Evolutionary conservation across 2,113 vertebrate species (phyloP), one percentile per base, ranked within the genome.

Genomic region (Mungos mungo): DNA sequence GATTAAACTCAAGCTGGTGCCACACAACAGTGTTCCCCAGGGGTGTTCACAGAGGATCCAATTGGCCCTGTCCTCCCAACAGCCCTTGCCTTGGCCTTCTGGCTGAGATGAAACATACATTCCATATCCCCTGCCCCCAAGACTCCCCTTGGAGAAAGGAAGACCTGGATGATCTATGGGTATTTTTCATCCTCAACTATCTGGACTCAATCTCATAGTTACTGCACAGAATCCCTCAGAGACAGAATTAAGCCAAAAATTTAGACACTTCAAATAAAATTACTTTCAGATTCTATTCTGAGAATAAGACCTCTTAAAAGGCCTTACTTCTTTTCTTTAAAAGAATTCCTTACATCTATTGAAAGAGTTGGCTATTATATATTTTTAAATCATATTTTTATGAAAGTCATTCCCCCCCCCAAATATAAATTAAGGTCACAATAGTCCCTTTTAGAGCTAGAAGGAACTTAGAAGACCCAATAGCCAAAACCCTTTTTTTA

Each of bases 201-300:
- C 92, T 93, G 92, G 84, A 69, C 79, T 95, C 90, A 68, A 27
- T 76, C 92, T 97, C 63, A 38, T 50, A 11, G 83, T 97, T 74
- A 87, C 79, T 95, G 68, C 83, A 90, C 33, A 88, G 87, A 96
- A 92, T 84, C 94, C 96, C 86, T 90, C 6, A 84, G 96, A 96
- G 97, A 95, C 69, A 77, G 69, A 90, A 93, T 80, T 83, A 93
- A 96, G 90, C 96, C 95, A 92, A 90, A 87, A 80, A 79, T 88
- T 97, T 96, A 97, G 83, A 96, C 57, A 76, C 89, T 97, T 97
- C 83, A 95, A 90, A 93, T 90, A 90, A 97, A 97, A 98, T 97
- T 93, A 84, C 79, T 96, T 85, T 66, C 83, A 93, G 94, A 95
- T 95, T 92, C 84, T 93, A 25, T 96, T 89, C 81, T 81, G 83